Evolutionary conservation across 2,888 invertebrate genomes (phyloP), one percentile per base, ranked within the genome.

Genomic region (Prenolepis imparis): DNA sequence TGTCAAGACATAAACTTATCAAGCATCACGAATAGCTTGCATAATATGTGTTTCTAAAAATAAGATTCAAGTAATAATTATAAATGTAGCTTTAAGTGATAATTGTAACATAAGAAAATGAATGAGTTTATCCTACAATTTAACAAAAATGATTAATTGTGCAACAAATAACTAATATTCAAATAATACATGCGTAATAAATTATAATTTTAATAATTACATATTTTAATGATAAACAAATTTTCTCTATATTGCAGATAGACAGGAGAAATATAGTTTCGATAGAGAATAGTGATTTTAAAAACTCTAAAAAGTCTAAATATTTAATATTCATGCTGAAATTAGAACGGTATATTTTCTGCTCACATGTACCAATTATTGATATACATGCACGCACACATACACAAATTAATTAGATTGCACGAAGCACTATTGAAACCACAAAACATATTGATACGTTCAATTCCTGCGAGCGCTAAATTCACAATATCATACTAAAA

Each of bases 381-480:
- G n/a, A 18, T 21, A 12, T 15, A 5, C 44, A 9, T 15, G 28
- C 4, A 15, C 6, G 32, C 44, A 12, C 36, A 12, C n/a, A n/a
- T 2, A 52, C 8, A n/a, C n/a, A 52, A 52, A 70, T 80, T 61
- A 80, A 80, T 70, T 24, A 44, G 18, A 61, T 80, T 59, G 70
- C 21, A 18, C 44, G 59, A 61, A 61, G 28, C 36, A 64, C 44
- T 70, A 61, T 61, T 70, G 59, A 80, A 80, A 59, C 70, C 59
- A 44, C 70, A 36, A 59, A 70, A 70, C 78, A 70, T 61, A 61
- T 59, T 36, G 44, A 70, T 80, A 59, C 59, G 44, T 44, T 44
- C 44, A 61, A 57, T 59, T 70, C 44, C 44, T 48, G 24, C n/a
- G 24, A 61, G 59, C 24, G 36, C 44, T 41, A 78, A 68, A 78